A percentile compares a stretch with the other conserved stretches of the same genome.
phyloP scores from a whole-genome alignment of 2,888 invertebrate genomes.

The Pseudococcus jackbeardsleyi region DNA sequence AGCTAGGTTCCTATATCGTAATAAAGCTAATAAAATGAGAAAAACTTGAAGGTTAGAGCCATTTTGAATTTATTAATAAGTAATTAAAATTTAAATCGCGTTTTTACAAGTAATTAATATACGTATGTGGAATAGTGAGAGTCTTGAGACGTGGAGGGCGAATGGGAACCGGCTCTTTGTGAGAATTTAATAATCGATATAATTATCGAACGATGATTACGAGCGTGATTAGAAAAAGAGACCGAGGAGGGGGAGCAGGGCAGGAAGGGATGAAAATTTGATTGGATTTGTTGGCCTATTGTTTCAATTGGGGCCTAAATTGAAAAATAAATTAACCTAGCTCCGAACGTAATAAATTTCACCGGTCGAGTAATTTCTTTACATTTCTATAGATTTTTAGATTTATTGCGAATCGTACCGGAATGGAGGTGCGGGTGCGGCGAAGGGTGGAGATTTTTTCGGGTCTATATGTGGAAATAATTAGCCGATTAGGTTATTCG shows the following conservation, averaged over 20 bases:
- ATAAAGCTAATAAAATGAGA: neutral
- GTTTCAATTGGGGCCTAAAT: slow-evolving; percentile 24
- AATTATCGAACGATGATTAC: neutral
- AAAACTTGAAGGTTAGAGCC: neutral
- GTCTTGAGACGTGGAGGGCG: neutral
- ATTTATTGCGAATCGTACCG: slow-evolving; percentile 30
- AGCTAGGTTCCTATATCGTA: neutral
- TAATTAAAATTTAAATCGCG: slow-evolving; percentile 44
- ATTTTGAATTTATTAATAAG: slow-evolving; percentile 49
- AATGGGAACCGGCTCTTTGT: neutral
- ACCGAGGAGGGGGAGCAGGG: neutral
- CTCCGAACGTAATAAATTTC: slow-evolving; percentile 21
- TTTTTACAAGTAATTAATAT: slow-evolving; percentile 34
- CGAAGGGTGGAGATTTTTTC: neutral
- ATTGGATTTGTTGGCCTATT: neutral
- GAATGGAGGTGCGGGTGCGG: neutral
- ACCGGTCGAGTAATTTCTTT: slow-evolving; percentile 22
- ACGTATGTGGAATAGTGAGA: neutral
- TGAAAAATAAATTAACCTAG: slow-evolving; percentile 26
- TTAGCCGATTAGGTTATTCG: slow-evolving; percentile 26
- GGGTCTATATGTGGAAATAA: neutral
- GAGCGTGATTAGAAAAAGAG: neutral
- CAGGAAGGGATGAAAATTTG: slow-evolving; percentile 3
- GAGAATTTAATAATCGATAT: slow-evolving; percentile 44
- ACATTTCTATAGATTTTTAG: slow-evolving; percentile 23